Evolutionary conservation across 2,113 vertebrate genomes (phyloP).

Genomic region (Micronycteris hirsuta): DNA sequence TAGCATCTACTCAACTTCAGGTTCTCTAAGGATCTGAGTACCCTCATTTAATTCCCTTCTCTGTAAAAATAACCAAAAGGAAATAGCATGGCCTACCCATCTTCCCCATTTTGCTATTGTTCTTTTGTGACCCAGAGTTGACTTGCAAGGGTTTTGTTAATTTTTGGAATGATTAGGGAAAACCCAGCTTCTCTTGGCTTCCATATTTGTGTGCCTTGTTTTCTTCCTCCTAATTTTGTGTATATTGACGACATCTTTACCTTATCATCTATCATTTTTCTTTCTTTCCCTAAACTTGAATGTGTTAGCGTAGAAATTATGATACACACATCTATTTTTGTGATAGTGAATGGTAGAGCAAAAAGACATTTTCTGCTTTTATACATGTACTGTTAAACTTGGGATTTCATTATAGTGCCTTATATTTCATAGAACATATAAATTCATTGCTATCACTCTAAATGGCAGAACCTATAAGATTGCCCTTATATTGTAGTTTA

Average conservation of each 20-base stretch:
- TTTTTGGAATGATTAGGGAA: neutral
- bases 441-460: neutral
- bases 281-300: neutral
- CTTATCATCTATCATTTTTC: neutral
- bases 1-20: neutral
- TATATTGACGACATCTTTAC: neutral
- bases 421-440: neutral
- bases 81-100: rapidly evolving
- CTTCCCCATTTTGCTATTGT: rapidly evolving
- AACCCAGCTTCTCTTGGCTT: neutral
- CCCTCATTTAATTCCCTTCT: rapidly evolving
- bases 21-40: neutral
- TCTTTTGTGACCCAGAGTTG: neutral
- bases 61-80: neutral
- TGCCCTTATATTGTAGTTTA: neutral
- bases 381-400: neutral
- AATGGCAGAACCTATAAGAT: neutral
- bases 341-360: neutral
- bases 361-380: neutral
- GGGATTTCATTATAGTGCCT: neutral
- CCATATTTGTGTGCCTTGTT: neutral
- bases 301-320: neutral
- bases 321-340: neutral
- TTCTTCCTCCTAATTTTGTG: neutral
- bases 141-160: rapidly evolving